Evolutionary conservation across 2,888 invertebrate species (phyloP).

Genomic region (Noctua janthe): DNA sequence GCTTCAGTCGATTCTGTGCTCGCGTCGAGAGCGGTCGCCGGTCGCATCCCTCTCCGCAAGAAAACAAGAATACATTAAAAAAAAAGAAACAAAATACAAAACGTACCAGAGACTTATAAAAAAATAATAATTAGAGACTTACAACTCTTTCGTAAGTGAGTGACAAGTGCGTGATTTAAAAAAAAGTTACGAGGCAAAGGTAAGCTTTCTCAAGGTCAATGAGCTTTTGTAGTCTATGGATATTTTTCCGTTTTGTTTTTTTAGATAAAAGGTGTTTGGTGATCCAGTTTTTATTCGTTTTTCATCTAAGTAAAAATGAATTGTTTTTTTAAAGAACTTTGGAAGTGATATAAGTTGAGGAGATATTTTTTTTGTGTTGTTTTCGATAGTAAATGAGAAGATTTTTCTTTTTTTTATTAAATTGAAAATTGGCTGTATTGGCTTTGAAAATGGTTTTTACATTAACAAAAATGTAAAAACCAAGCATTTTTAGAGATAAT

Average conservation of each 20-base stretch:
- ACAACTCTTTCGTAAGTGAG: constrained; percentile 37
- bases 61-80: constrained; percentile 5
- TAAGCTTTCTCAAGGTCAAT: constrained; percentile 50
- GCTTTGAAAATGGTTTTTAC: background rate
- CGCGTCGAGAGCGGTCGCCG: constrained; percentile 58
- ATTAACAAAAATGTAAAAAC: too few relatives aligned
- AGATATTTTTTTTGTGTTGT: background rate
- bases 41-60: constrained; percentile 46
- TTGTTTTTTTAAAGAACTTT: background rate
- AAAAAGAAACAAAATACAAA: constrained; percentile 28
- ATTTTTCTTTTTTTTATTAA: background rate
- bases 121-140: constrained; percentile 6
- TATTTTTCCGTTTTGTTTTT: constrained; percentile 44
- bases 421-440: background rate
- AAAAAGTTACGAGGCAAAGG: constrained; percentile 37
- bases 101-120: constrained; percentile 12
- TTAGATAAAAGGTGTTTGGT: constrained; percentile 29
- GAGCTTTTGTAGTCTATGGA: constrained; percentile 28
- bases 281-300: constrained; percentile 12
- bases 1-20: constrained; percentile 70
- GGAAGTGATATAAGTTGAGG: background rate
- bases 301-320: background rate
- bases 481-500: background rate
- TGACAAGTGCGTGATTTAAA: constrained; percentile 30
- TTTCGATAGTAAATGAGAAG: background rate